Conservation (phyloP, 2,888 invertebrate species). For the Keiferia lycopersicella region DNA sequence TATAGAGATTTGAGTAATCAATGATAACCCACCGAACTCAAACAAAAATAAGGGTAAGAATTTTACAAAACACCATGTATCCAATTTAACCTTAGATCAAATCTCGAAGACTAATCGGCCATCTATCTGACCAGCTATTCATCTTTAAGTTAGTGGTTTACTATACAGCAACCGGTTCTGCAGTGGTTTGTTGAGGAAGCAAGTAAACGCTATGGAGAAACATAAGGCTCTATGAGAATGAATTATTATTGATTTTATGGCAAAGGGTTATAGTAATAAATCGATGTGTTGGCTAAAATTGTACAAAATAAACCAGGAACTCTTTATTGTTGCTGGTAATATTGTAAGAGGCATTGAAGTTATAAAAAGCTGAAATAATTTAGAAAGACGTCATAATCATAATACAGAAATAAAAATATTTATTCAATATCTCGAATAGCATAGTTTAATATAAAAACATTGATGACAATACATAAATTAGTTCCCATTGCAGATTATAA, state of each 20-base stretch:
- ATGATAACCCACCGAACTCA: too few species aligned
- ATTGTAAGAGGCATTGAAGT: too few species aligned
- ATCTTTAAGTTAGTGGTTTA: conserved; percentile 16
- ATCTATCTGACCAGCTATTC: conserved; percentile 44
- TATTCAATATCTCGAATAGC: too few species aligned
- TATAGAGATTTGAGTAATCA: too few species aligned
- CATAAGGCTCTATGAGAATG: conserved; percentile 44
- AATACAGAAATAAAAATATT: too few species aligned
- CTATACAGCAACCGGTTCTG: conserved; percentile 14
- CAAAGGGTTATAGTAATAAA: conserved; percentile 29
- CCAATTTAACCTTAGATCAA: conserved; percentile 43
- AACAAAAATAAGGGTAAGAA: conserved; percentile 13
- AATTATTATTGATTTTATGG: conserved; percentile 57
- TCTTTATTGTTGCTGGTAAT: too few species aligned
- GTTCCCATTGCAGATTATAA: too few species aligned
- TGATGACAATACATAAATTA: too few species aligned
- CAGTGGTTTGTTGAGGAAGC: conserved; percentile 52
- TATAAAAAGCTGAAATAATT: too few species aligned
- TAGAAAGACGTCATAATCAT: too few species aligned
- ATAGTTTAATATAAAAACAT: too few species aligned
- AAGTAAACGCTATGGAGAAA: conserved; percentile 56
- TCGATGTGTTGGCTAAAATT: neutral
- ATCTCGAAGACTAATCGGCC: conserved; percentile 63
- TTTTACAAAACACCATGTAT: conserved; percentile 26
- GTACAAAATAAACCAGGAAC: too few species aligned